These are phyloP conservation scores for Drymonia ruficornis DNA, from an alignment of 2,888 invertebrate species.

Conservation along the genomic window DNA sequence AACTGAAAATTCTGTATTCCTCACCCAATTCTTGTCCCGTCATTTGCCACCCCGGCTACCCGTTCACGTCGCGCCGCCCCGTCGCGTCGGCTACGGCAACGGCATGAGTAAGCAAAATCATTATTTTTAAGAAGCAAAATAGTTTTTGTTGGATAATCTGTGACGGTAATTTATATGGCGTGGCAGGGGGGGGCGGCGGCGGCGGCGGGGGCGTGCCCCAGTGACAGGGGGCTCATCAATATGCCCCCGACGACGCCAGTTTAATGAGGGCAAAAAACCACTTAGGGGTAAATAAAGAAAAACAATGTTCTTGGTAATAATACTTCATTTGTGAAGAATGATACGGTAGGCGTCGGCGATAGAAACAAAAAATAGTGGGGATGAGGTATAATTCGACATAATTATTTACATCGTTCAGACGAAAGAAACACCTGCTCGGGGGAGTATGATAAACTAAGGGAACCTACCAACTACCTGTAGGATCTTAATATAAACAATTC, in stretches of 20 bases:
- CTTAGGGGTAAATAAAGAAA: neutral
- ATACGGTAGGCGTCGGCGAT: neutral
- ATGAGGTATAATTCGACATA: no score
- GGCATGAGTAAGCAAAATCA: neutral
- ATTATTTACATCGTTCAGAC: no score
- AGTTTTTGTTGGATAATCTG: slow-evolving; percentile 1
- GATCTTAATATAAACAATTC: no score
- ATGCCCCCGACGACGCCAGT: neutral
- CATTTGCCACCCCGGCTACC: neutral
- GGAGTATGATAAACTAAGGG: no score
- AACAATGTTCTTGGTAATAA: neutral
- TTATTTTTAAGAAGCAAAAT: neutral
- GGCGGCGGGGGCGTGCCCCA: neutral
- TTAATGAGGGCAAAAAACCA: slow-evolving; percentile 3
- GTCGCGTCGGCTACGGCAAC: no score
- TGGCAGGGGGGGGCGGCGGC: neutral
- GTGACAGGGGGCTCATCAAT: slow-evolving; percentile 1
- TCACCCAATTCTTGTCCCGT: neutral
- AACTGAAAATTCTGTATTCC: neutral
- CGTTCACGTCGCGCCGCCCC: no score
- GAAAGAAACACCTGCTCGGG: no score
- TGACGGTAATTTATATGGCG: slow-evolving; percentile 2
- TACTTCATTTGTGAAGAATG: neutral
- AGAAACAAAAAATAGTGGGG: no score
- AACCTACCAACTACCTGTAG: no score